phyloP scores from a whole-genome alignment of 2,797 vertebrate genomes.

The Dallia pectoralis region DNA sequence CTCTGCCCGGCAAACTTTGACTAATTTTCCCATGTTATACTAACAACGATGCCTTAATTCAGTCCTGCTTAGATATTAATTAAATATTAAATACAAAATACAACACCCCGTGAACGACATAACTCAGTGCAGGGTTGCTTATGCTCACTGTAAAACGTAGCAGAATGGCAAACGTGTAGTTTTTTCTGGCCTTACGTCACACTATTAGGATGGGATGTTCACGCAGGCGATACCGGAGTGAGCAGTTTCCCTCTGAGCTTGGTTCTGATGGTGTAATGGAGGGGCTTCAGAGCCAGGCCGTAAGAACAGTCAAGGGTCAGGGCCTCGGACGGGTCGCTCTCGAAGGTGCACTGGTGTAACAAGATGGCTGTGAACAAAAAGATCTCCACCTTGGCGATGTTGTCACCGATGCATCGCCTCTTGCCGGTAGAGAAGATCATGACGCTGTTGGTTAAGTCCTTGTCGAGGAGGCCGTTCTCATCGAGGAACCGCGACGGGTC shows the following conservation, averaged over 20 bases:
- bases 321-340: conserved; percentile 76
- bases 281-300: conserved; percentile 87
- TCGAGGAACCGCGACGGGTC: conserved; percentile 87
- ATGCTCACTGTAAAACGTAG: conserved; percentile 67
- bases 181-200: conserved; percentile 61
- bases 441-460: conserved; percentile 79
- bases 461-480: conserved; percentile 81
- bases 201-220: conserved; percentile 49
- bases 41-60: conserved; percentile 42
- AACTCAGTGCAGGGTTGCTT: conserved; percentile 66
- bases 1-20: conserved; percentile 21
- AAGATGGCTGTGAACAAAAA: conserved; percentile 88
- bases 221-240: conserved; percentile 72
- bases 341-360: conserved; percentile 89
- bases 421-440: conserved; percentile 93
- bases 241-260: conserved; percentile 80
- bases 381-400: conserved; percentile 86
- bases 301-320: conserved; percentile 83
- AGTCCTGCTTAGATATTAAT: conserved; percentile 39
- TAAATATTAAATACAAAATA: conserved; percentile 76
- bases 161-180: conserved; percentile 42
- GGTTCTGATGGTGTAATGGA: conserved; percentile 78
- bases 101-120: conserved; percentile 42
- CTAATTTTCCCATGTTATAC: conserved; percentile 36
- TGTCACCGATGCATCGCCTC: conserved; percentile 89